Evolutionary conservation across 2,113 vertebrate genomes (phyloP), one percentile per base, ranked within the genome.

Genomic region (Seriola aureovittata): DNA sequence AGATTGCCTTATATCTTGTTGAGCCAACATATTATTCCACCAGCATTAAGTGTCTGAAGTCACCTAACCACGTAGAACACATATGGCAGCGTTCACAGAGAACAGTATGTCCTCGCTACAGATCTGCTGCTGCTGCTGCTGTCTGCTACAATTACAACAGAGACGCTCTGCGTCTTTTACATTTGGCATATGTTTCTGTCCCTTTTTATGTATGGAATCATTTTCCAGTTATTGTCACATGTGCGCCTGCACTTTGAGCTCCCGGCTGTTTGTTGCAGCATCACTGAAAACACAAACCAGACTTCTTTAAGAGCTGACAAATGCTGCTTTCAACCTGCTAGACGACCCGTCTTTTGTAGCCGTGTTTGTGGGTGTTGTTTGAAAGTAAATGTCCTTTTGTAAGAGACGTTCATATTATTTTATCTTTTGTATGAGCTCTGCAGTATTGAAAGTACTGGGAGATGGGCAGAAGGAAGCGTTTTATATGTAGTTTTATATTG

Each of bases 201-300:
- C 29, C 23, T 50, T 55, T 48, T 50, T 5, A 62, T 8, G 34
- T 38, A 16, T 44, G 58, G 57, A 32, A 58, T 72, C 5, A 50
- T 16, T 71, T 71, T 48, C 54, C 58, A 54, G 42, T 63, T 50
- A 38, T 50, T 58, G 71, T 25, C 54, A 17, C 59, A 34, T 44
- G 52, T 54, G 60, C 16, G 5, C 0, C 52, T 48, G 25, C 64
- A 76, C 65, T 68, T 59, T 55, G 29, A 65, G 50, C 71, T 68
- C 42, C 36, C 78, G 80, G 71, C 78, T 71, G 75, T 79, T 88
- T 67, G 71, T 73, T 50, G 67, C 7, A 55, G 69, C 71, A 64
- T 60, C 19, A 13, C 4, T 59, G 62, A 40, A 58, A 77, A 65
- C 29, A 50, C 32, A 50, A 57, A 34, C 66, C 77, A 65, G 84